Conservation (phyloP, 2,113 vertebrate species). For the Tragelaphus scriptus region DNA sequence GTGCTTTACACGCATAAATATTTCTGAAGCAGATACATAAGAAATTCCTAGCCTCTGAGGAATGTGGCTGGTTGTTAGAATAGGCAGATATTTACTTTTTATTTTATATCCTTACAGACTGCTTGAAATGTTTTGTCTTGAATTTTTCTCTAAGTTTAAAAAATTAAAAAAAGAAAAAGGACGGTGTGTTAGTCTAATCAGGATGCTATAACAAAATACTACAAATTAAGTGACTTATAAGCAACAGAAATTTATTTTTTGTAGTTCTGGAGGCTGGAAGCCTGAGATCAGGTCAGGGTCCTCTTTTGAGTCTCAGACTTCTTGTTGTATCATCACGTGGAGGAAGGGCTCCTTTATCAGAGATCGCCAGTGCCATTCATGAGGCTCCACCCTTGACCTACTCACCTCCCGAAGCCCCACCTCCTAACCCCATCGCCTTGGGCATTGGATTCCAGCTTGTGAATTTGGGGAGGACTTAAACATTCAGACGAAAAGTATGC, state of each 20-base stretch:
- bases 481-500: neutral
- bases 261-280: neutral
- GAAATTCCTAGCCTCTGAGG: neutral
- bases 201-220: neutral
- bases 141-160: neutral
- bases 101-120: neutral
- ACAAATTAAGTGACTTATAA: neutral
- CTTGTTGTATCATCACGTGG: neutral
- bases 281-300: neutral
- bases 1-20: neutral
- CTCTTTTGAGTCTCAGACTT: neutral
- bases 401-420: neutral
- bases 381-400: neutral
- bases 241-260: neutral
- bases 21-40: neutral
- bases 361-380: neutral
- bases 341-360: neutral
- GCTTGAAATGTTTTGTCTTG: neutral
- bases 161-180: neutral
- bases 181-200: neutral
- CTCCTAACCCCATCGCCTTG: neutral
- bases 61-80: neutral
- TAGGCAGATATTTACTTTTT: constrained; percentile 11
- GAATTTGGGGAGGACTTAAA: neutral
- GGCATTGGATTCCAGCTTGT: neutral